A percentile compares a stretch with the other conserved stretches of the same genome.
Conservation (phyloP, 2,888 invertebrate species). For the Himalopsyche japonica region DNA sequence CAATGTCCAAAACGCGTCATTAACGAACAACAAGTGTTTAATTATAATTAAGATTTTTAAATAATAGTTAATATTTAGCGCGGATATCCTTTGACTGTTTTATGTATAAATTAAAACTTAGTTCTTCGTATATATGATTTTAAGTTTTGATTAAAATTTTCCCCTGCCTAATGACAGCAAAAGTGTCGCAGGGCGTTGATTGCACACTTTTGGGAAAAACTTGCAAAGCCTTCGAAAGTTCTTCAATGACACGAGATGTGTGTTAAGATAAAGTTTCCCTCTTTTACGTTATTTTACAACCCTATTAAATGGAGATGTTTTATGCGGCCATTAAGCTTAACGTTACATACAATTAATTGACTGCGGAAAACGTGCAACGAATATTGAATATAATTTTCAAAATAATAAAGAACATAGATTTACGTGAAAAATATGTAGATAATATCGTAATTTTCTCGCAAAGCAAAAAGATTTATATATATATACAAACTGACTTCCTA, state of each 20-base stretch:
- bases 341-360: neutral
- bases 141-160: neutral
- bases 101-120: neutral
- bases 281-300: constrained; percentile 1
- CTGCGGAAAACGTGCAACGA: neutral
- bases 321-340: neutral
- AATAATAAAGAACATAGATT: neutral
- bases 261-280: neutral
- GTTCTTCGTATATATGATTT: neutral
- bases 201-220: neutral
- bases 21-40: too few species aligned
- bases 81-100: neutral
- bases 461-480: too few species aligned
- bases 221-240: neutral
- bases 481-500: too few species aligned
- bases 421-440: too few species aligned
- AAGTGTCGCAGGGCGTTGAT: neutral
- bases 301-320: neutral
- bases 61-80: neutral
- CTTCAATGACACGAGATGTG: neutral
- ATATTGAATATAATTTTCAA: neutral
- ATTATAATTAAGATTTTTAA: too few species aligned
- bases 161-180: neutral
- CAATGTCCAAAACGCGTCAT: too few species aligned
- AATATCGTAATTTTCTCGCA: too few species aligned